These are phyloP conservation scores for Callopanchax toddi DNA, from an alignment of 2,113 vertebrate species.

Conservation along the genomic window DNA sequence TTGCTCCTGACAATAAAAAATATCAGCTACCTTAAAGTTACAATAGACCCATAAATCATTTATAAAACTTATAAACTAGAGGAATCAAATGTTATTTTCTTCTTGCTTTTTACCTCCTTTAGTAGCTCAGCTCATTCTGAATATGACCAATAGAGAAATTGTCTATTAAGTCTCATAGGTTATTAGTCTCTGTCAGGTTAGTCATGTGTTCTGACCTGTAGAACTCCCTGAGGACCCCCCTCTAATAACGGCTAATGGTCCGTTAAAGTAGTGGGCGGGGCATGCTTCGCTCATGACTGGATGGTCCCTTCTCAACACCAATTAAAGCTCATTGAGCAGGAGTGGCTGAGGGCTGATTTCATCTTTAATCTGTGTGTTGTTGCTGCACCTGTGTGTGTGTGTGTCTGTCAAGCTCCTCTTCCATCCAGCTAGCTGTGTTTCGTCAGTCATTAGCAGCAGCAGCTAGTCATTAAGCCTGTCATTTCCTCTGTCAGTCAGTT, in stretches of 20 bases:
- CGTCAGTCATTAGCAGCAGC: constrained; percentile 74
- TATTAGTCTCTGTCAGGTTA: constrained; percentile 61
- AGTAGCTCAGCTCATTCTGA: constrained; percentile 8
- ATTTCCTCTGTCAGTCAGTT: constrained; percentile 65
- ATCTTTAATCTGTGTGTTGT: constrained; percentile 32
- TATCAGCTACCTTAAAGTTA: not conserved
- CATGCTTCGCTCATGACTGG: constrained; percentile 35
- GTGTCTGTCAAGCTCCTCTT: constrained; percentile 54
- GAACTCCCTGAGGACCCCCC: constrained; percentile 59
- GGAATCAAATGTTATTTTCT: not conserved
- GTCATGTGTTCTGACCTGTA: constrained; percentile 55
- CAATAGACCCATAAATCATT: not conserved
- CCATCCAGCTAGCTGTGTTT: constrained; percentile 57
- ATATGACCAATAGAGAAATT: constrained; percentile 10
- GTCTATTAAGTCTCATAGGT: constrained; percentile 55
- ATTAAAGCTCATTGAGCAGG: constrained; percentile 81
- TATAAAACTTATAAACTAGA: not conserved
- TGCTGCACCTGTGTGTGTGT: constrained; percentile 49
- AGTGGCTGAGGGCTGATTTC: constrained; percentile 46
- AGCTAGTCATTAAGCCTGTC: constrained; percentile 74
- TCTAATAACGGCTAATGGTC: constrained; percentile 77
- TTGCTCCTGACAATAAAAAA: not conserved
- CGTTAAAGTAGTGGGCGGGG: constrained; percentile 72
- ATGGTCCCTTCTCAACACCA: constrained; percentile 68
- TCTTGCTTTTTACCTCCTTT: not conserved